Conservation (phyloP, 2,888 invertebrate species). For the Phalangium opilio region DNA sequence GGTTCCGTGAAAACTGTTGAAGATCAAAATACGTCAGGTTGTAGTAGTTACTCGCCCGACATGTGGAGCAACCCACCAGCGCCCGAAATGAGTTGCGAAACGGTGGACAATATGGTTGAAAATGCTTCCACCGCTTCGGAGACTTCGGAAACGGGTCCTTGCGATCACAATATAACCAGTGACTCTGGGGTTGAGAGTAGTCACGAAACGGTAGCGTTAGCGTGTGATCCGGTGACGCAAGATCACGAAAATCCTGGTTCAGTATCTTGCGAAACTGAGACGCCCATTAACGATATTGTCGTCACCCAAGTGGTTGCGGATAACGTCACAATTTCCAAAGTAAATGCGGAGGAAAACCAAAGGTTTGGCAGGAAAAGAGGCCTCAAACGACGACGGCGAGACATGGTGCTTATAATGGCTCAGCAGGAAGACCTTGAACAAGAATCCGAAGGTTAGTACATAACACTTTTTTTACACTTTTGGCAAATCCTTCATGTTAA, state of each 20-base stretch:
- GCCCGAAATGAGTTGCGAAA: constrained; percentile 3
- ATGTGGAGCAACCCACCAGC: not conserved
- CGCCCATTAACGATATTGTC: too few species aligned
- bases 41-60: not conserved
- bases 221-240: constrained; percentile 9
- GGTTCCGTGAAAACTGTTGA: not conserved
- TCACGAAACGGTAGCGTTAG: constrained; percentile 17
- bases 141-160: constrained; percentile 12
- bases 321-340: constrained; percentile 3
- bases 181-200: constrained; percentile 18
- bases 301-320: not conserved
- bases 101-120: constrained; percentile 10
- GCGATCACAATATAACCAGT: constrained; percentile 15
- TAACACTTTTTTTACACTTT: not conserved
- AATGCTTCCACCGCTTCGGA: constrained; percentile 15
- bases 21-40: not conserved
- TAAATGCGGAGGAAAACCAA: constrained; percentile 4
- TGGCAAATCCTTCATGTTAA: too few species aligned
- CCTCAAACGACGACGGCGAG: constrained; percentile 12
- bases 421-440: constrained; percentile 12
- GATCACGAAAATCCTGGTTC: constrained; percentile 1
- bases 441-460: constrained; percentile 15
- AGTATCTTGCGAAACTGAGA: too few species aligned
- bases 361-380: constrained; percentile 5
- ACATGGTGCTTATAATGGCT: constrained; percentile 7